phyloP scores from a whole-genome alignment of 2,797 vertebrate genomes.

The Erithacus rubecula region DNA sequence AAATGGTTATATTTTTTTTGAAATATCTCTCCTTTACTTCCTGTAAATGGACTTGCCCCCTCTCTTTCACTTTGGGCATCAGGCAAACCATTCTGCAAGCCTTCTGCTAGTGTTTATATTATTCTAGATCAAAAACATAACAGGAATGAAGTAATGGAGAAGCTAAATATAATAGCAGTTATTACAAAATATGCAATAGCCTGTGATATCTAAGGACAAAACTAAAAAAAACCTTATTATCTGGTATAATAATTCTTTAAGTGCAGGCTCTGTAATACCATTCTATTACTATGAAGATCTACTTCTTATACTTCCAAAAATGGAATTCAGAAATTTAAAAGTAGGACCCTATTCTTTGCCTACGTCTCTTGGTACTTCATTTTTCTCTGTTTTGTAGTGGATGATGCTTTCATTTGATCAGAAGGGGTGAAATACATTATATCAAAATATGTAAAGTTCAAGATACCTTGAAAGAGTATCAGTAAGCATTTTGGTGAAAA shows the following conservation, averaged over 20 bases:
- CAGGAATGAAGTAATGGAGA: background rate
- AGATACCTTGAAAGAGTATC: background rate
- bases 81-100: background rate
- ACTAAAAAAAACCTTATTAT: background rate
- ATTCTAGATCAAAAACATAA: background rate
- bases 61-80: background rate
- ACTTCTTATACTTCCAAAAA: background rate
- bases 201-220: background rate
- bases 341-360: background rate
- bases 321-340: background rate
- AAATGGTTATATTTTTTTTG: background rate
- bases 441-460: background rate
- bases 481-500: background rate
- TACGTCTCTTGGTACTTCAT: background rate
- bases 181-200: background rate
- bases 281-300: background rate
- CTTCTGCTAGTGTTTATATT: background rate
- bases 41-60: background rate
- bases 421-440: background rate
- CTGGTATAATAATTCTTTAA: background rate
- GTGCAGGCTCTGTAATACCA: background rate
- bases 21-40: background rate
- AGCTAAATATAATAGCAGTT: background rate
- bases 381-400: background rate
- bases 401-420: background rate